A percentile compares a stretch with the other conserved stretches of the same genome.
Evolutionary conservation across 2,797 vertebrate species (phyloP).

Genomic region (Scarus forsteni): DNA sequence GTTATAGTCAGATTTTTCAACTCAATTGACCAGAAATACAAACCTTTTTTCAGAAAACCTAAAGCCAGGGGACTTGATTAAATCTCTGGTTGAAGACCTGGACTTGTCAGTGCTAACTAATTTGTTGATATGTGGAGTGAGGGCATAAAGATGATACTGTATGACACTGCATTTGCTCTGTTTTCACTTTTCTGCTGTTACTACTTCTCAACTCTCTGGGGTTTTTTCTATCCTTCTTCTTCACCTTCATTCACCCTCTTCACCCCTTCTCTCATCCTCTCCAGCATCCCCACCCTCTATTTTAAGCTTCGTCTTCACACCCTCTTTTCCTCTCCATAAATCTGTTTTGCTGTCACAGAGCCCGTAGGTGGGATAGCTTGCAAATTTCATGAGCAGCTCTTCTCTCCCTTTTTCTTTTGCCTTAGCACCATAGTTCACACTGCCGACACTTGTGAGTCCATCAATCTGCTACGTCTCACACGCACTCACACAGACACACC

Average conservation of each 20-base stretch:
- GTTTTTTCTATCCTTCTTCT: constrained; percentile 3
- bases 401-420: constrained; percentile 38
- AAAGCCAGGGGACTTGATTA: no score
- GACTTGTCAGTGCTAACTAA: no score
- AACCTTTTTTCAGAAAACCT: no score
- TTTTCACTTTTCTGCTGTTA: no score
- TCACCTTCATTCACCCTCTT: constrained; percentile 4
- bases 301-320: constrained; percentile 18
- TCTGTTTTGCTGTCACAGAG: constrained; percentile 37
- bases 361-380: constrained; percentile 53
- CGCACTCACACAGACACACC: constrained; percentile 17
- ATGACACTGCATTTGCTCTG: no score
- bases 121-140: no score
- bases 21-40: no score
- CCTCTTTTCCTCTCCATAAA: constrained; percentile 32
- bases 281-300: constrained; percentile 31
- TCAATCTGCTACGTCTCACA: constrained; percentile 36
- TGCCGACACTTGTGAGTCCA: constrained; percentile 20
- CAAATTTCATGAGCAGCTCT: constrained; percentile 60
- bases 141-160: no score
- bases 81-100: no score
- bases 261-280: constrained; percentile 26
- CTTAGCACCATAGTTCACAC: constrained; percentile 44
- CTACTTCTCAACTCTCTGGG: no score
- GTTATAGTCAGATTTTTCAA: no score